These are phyloP conservation scores for Hystrix cristata DNA, from an alignment of 2,113 vertebrate genomes.

Conservation along the genomic window DNA sequence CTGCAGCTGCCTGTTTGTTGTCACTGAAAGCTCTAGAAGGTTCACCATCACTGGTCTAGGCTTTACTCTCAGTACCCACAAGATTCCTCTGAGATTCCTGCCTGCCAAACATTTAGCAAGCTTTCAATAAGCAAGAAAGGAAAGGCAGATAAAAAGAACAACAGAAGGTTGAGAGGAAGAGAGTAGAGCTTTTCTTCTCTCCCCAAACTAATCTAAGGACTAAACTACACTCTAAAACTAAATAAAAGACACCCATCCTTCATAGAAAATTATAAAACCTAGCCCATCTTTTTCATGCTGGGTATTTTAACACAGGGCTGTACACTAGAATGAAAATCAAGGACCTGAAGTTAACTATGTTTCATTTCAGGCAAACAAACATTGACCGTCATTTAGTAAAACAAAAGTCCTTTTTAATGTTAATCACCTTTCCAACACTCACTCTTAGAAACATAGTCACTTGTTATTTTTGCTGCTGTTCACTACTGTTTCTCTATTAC, in stretches of 20 bases:
- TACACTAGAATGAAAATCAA: not conserved
- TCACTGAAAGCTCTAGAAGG: not conserved
- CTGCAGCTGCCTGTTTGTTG: not conserved
- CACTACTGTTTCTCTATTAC: not conserved
- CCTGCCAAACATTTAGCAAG: not conserved
- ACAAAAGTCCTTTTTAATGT: slow-evolving; percentile 12
- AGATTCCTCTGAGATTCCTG: not conserved
- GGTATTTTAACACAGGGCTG: not conserved
- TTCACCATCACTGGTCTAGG: not conserved
- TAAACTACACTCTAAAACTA: not conserved
- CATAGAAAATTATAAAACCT: not conserved
- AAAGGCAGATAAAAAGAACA: not conserved
- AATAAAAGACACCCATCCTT: not conserved
- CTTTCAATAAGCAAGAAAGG: not conserved
- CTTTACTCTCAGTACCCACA: not conserved
- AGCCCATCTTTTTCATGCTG: not conserved
- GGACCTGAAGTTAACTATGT: not conserved
- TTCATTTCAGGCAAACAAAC: slow-evolving; percentile 36
- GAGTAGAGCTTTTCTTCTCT: not conserved
- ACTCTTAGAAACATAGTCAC: not conserved
- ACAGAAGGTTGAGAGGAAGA: not conserved
- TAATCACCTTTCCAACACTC: not conserved
- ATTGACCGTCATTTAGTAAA: not conserved
- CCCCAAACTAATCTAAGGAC: not conserved
- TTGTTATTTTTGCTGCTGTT: not conserved